These are phyloP conservation scores for Mormyrus hasselquistii DNA, from an alignment of 2,797 vertebrate genomes.

Conservation along the genomic window DNA sequence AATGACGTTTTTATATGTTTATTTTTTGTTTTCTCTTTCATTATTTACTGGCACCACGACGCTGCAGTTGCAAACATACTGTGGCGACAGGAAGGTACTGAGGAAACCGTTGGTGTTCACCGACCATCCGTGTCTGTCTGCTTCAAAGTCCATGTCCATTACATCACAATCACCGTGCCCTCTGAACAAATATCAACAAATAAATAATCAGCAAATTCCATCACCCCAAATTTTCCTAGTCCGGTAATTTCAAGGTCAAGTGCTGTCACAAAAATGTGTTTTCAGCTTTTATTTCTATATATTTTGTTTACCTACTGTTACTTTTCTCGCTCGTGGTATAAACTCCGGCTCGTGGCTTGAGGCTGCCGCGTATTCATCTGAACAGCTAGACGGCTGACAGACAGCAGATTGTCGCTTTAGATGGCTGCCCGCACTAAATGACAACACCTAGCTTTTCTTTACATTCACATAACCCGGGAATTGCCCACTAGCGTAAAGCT, in stretches of 20 bases:
- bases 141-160: slow-evolving; percentile 35
- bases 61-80: slow-evolving; percentile 80
- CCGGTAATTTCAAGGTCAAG: slow-evolving; percentile 27
- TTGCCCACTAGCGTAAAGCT: slow-evolving; percentile 13
- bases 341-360: neutral
- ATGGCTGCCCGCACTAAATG: neutral
- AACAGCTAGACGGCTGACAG: neutral
- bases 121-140: slow-evolving; percentile 54
- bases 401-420: neutral
- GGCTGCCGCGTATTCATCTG: neutral
- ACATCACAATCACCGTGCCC: neutral
- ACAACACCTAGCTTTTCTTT: neutral
- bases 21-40: neutral
- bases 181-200: neutral
- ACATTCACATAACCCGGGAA: neutral
- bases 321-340: neutral
- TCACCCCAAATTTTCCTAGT: neutral
- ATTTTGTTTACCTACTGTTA: neutral
- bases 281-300: slow-evolving; percentile 28
- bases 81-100: slow-evolving; percentile 81
- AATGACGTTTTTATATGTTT: neutral
- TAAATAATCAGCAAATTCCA: neutral
- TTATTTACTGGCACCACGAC: slow-evolving; percentile 48
- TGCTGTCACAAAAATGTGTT: slow-evolving; percentile 36
- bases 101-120: slow-evolving; percentile 46